Conservation (phyloP, 2,797 vertebrate species). For the Coregonus sp. region DNA sequence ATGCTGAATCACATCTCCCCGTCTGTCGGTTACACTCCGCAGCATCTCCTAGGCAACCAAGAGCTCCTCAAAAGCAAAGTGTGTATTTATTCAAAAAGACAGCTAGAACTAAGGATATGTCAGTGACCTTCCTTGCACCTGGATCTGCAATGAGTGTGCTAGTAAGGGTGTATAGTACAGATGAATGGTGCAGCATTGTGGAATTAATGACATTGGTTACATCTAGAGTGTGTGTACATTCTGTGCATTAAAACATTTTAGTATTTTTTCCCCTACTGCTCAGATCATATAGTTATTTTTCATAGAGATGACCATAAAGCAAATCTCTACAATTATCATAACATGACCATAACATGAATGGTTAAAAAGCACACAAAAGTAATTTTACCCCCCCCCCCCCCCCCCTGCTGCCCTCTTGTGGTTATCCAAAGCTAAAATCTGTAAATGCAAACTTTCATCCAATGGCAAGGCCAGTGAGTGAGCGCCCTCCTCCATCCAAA, state of each 20-base stretch:
- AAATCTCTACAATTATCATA: no score
- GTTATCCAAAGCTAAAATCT: neutral
- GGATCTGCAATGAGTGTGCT: constrained; percentile 12
- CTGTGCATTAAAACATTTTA: no score
- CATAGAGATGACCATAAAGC: no score
- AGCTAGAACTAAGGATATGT: constrained; percentile 9
- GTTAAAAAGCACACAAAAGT: no score
- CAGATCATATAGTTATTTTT: no score
- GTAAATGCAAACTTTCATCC: neutral
- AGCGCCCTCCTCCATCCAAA: neutral
- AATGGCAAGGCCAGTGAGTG: neutral
- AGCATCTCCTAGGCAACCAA: constrained; percentile 56
- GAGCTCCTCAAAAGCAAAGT: constrained; percentile 42
- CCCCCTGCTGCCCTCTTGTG: neutral
- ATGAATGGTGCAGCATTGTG: neutral
- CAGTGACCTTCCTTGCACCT: constrained; percentile 25
- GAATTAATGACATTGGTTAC: no score
- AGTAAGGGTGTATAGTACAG: neutral
- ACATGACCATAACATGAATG: no score
- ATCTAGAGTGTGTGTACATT: no score
- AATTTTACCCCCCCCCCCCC: no score
- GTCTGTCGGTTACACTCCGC: constrained; percentile 36
- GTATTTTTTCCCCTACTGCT: no score
- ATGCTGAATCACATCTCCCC: constrained; percentile 8
- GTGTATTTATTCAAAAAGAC: constrained; percentile 37